Evolutionary conservation across 2,888 invertebrate species (phyloP), one percentile per base, ranked within the genome.

Genomic region (Busseola fusca): DNA sequence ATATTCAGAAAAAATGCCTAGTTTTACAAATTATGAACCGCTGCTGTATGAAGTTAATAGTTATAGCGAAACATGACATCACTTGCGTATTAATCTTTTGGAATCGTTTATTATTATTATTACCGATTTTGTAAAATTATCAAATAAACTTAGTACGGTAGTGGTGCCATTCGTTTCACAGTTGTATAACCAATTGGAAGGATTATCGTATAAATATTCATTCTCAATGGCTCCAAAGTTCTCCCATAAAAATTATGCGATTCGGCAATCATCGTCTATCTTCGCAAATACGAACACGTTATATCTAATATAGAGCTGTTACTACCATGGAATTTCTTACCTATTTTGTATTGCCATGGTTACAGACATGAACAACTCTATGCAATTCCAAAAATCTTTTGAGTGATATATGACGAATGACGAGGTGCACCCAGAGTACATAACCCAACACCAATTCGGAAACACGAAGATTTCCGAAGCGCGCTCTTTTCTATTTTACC

Each of bases 131-230:
- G 16, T 30, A 50, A n/a, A 63, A 16, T 50, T 16, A n/a, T 30
- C 30, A 63, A 58, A 63, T 52, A 50, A 6, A 21, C 5, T 6
- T 30, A 0, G 3, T 30, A 50, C 50, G 30, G 30, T 30, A 63
- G 52, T 63, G 52, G 30, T 63, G 62, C 16, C 62, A 62, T 50
- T 16, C 6, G 30, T 30, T 63, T 63, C 27, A 30, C 9, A 30
- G 27, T 48, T n/a, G 21, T 50, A 9, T 48, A 50, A 0, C 16
- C n/a, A 30, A n/a, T 63, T 63, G n/a, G 63, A 63, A 63, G 18
- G 63, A 54, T 54, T 63, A 30, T 30, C n/a, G 30, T 54, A 63
- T 30, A 30, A 63, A 63, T 30, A 52, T 52, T 10, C 16, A 63
- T 63, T 34, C n/a, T 6, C 54, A 30, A 16, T n/a, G n/a, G 30